Conservation (phyloP, 2,113 vertebrate genomes). For the Typhlomys cinereus region DNA sequence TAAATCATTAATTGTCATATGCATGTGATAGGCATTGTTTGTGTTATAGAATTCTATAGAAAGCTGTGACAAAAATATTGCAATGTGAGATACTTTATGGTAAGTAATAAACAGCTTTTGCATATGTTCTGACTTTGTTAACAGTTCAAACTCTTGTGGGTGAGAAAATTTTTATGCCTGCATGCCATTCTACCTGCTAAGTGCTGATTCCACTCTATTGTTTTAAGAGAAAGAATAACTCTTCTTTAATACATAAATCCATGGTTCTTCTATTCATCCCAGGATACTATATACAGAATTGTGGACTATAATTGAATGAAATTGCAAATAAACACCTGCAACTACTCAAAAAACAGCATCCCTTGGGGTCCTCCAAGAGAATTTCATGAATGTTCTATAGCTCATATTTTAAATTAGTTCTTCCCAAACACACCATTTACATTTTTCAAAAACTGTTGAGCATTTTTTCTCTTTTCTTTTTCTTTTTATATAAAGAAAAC, state of each 20-base stretch:
- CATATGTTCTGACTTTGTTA: background rate
- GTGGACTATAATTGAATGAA: slow-evolving; percentile 56
- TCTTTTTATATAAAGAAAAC: background rate
- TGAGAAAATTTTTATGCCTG: background rate
- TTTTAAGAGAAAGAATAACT: slow-evolving; percentile 30
- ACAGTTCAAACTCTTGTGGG: background rate
- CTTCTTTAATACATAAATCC: slow-evolving; percentile 50
- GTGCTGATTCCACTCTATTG: slow-evolving; percentile 14
- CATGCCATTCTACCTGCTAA: background rate
- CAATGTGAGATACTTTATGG: background rate
- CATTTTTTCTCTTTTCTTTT: background rate
- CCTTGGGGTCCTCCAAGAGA: background rate
- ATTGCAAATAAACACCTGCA: slow-evolving; percentile 64
- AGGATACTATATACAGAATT: background rate
- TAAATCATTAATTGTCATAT: background rate
- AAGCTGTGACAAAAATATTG: background rate
- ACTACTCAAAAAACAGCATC: background rate
- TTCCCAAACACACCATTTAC: background rate
- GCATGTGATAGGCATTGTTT: background rate
- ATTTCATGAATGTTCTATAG: background rate
- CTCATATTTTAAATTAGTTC: slow-evolving; percentile 32
- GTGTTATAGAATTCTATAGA: background rate
- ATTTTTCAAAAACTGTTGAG: background rate
- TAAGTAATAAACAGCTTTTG: background rate
- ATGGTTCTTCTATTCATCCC: background rate